Evolutionary conservation across 1,140 invertebrate genomes (phyloP), one percentile per base, ranked within the genome.

Genomic region (Nomia melanderi): DNA sequence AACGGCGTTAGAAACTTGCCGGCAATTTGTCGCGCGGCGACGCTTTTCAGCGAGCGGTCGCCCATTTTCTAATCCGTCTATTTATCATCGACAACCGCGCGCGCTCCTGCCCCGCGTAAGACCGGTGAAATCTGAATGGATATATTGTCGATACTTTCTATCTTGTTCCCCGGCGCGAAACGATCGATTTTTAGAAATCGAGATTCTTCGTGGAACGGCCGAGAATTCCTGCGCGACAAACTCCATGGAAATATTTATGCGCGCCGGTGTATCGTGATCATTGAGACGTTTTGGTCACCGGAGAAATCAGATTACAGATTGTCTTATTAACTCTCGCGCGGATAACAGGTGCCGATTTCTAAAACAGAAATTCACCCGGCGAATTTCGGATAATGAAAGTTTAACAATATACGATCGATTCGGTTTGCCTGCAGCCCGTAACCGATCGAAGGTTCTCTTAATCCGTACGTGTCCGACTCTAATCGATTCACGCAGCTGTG

Each of bases 1-100:
- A 14, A 12, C 14, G 44, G 12, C 29, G 70, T 74, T 59, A 53
- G 53, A 66, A 74, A 78, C 54, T 60, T 14, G 70, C 59, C 60
- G 53, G 41, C 63, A 62, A 74, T 78, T 78, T 73, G 67, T 64
- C 50, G 54, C 31, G 9, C 33, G 39, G 6, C 23, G 11, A 20
- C 44, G 63, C 64, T 67, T 67, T 67, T 67, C 65, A 39, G 53
- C 31, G 3, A 41, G 17, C 27, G 72, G 47, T 69, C 29, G 56
- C 29, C 23, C 25, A 70, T 76, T 69, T 60, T 47, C 54, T 47
- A 60, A 69, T 62, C 31, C 65, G 54, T 25, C 41, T 25, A 53
- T 53, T 66, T 60, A 60, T 60, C 59, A 33, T 57, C 54, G 54
- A 31, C 27, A 50, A 50, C 20, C 47, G 7, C 25, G 54, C 4